Conservation (phyloP, 1,140 invertebrate species). For the Aphaenogaster ashmeadi region DNA sequence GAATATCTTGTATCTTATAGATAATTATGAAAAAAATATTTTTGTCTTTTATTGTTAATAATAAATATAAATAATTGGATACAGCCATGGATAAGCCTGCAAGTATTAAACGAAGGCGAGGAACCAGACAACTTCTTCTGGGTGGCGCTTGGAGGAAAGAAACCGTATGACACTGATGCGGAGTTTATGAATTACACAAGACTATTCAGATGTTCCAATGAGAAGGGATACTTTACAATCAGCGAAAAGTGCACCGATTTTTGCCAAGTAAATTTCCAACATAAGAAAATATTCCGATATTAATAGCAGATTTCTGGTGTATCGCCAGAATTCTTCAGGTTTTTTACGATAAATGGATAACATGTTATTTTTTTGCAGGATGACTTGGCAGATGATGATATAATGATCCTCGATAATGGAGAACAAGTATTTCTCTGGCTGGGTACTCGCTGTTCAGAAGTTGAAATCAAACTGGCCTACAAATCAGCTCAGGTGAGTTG, state of each 20-base stretch:
- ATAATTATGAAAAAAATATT: background rate
- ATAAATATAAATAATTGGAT: constrained; percentile 61
- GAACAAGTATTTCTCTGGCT: constrained; percentile 99
- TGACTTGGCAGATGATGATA: constrained; percentile 99
- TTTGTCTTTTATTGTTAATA: background rate
- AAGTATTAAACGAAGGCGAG: constrained; percentile 97
- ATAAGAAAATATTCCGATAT: constrained; percentile 30
- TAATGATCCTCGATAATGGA: constrained; percentile 99
- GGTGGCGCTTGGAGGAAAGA: constrained; percentile 97
- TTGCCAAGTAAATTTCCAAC: constrained; percentile 93
- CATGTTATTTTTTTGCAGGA: constrained; percentile 89
- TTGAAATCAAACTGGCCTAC: constrained; percentile 99
- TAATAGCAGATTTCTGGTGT: background rate
- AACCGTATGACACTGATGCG: constrained; percentile 96
- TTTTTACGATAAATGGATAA: constrained; percentile 53
- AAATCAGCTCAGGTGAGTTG: constrained; percentile 97
- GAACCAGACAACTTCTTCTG: constrained; percentile 99
- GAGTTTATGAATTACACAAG: constrained; percentile 98
- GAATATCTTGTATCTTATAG: background rate
- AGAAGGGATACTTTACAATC: constrained; percentile 99
- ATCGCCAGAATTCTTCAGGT: background rate
- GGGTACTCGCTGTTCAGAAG: constrained; percentile 98
- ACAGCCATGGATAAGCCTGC: constrained; percentile 93
- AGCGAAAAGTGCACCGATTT: constrained; percentile 99
- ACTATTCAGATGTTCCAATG: constrained; percentile 99